Evolutionary conservation across 2,888 invertebrate species (phyloP), one percentile per base, ranked within the genome.

Genomic region (Calameuta idolon): DNA sequence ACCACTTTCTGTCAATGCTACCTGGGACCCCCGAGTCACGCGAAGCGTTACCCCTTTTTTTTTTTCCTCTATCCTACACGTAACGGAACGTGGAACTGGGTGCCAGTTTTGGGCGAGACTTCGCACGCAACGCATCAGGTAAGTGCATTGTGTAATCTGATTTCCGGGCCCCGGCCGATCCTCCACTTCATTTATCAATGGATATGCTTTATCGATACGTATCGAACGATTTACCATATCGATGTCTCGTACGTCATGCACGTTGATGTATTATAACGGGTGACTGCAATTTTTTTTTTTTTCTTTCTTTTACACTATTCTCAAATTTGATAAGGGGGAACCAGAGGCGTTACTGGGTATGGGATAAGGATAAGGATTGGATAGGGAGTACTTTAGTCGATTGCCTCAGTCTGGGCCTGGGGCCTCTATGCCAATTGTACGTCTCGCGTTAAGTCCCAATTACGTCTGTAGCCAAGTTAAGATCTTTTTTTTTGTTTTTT

Each of bases 91-190:
- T 23, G 23, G 23, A 55, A 9, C 55, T 55, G 87, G 89, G 85
- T 87, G 87, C 84, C 90, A 91, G 91, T 91, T 90, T 88, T 87
- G 84, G 88, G 86, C 85, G 87, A 88, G 90, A 90, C 90, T 86
- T 89, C 87, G 86, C 86, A 85, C 89, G 89, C 86, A 84, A 82
- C 89, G 85, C 89, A 87, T 90, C 85, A 75, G 34, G 69, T 83
- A 83, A 84, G 81, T 12, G 77, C 79, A 80, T 77, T 78, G 75
- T 83, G 82, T 88, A 87, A 88, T 88, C 87, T 87, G 87, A 87
- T 89, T 84, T 81, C 78, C 77, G 76, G 55, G 55, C 55, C 55
- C 55, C 55, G 55, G 55, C 55, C 55, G 1, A 55, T 55, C 55
- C 55, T 55, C 55, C 55, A 55, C 55, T 55, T 55, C 55, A 55